A percentile compares a stretch with the other conserved stretches of the same genome.
Conservation (phyloP, 2,888 invertebrate genomes). For the Chironomus riparius region DNA sequence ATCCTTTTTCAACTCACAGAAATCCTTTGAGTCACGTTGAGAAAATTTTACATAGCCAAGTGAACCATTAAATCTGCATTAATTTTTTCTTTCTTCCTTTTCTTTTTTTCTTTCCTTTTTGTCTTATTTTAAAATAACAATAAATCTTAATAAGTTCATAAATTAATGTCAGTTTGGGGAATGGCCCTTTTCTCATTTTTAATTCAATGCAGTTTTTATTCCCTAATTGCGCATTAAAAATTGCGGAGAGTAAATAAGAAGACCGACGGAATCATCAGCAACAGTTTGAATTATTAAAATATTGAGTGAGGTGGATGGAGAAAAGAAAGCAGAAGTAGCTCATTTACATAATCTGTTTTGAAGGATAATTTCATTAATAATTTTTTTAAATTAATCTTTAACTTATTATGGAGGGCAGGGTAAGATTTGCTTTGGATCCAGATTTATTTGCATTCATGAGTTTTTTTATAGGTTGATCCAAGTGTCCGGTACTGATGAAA, state of each 20-base stretch:
- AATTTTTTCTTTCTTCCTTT: no score
- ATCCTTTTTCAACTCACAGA: background rate
- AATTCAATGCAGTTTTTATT: background rate
- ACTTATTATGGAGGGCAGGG: no score
- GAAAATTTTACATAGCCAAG: background rate
- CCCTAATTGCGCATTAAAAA: conserved; percentile 25
- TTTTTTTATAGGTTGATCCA: no score
- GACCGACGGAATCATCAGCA: background rate
- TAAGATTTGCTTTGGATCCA: no score
- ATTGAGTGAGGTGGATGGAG: background rate
- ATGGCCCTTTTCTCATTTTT: background rate
- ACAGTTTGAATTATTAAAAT: conserved; percentile 23
- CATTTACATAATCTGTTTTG: conserved; percentile 20
- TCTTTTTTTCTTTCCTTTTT: no score
- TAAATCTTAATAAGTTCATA: conserved; percentile 26
- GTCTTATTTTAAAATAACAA: background rate
- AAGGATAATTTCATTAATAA: background rate
- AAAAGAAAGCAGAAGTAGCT: background rate
- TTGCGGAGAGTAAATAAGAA: background rate
- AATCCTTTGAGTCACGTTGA: background rate
- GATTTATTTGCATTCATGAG: no score
- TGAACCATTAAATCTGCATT: conserved; percentile 24
- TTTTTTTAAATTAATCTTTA: background rate
- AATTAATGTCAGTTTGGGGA: conserved; percentile 24
- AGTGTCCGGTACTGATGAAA: no score